Evolutionary conservation across 2,797 vertebrate species (phyloP), one percentile per base, ranked within the genome.

Genomic region (Catostomus latipinnis): DNA sequence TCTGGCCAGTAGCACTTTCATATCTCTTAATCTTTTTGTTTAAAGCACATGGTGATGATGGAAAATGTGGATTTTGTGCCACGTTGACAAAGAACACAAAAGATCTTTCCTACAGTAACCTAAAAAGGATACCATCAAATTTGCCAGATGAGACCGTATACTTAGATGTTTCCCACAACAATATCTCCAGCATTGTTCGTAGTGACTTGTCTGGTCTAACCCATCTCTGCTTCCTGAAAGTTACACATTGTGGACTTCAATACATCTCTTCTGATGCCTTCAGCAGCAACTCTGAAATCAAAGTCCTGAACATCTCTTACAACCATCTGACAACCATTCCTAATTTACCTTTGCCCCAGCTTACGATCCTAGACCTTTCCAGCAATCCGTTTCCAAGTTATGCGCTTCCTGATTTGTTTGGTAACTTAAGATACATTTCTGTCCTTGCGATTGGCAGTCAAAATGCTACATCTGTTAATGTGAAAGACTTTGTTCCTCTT

Each of bases 141-240:
- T 74, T 93, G 48, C 74, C 88, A 6, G 49, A 43, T 0, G 5
- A 85, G 74, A 90, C 83, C 0, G 82, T 91, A 56, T 90, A 88
- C 75, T 52, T 92, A 82, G 90, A 92, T 57, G 34, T 92, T 58
- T 93, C 92, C 6, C 6, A 88, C 71, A 93, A 91, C 76, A 80
- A 77, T 34, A 88, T 93, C 74, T 65, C 3, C n/a, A 81, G 57
- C 3, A 82, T 93, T 52, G 49, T 67, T 1, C 71, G 6, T 11
- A 43, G n/a, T 0, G 71, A 82, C 1, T 84, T 93, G 56, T 75
- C 66, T 3, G 34, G 66, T 45, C 70, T 92, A 1, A 78, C 73
- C 49, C 53, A 74, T 8, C 89, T 92, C 54, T 93, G 92, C 78
- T 88, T 84, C 43, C 82, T 92, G 48, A 89, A 89, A 74, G 76